These are phyloP conservation scores for Drosophila littoralis DNA, from an alignment of 1,140 invertebrate species.

Conservation along the genomic window DNA sequence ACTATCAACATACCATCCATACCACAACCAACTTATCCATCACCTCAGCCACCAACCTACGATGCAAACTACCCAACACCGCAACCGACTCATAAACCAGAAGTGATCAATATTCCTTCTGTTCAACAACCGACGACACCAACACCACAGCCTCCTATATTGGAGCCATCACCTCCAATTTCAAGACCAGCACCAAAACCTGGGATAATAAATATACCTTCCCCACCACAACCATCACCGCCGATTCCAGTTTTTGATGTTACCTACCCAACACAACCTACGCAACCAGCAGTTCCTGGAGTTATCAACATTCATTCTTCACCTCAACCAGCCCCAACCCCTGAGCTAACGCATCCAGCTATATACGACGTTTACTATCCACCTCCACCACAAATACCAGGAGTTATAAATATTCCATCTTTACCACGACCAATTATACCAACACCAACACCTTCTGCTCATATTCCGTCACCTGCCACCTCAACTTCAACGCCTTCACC, in stretches of 20 bases:
- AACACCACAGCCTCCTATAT: constrained; percentile 27
- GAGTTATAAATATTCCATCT: constrained; percentile 53
- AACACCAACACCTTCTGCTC: constrained; percentile 24
- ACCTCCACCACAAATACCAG: constrained; percentile 46
- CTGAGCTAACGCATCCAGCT: constrained; percentile 26
- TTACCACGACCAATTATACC: constrained; percentile 21
- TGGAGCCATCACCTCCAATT: constrained; percentile 7
- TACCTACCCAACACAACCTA: constrained; percentile 24
- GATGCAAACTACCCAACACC: constrained; percentile 19
- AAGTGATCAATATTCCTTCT: constrained; percentile 86
- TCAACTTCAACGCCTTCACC: not conserved
- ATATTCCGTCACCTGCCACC: constrained; percentile 4
- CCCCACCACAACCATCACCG: constrained; percentile 8
- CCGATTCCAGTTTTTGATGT: constrained; percentile 22
- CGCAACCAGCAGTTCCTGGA: constrained; percentile 22
- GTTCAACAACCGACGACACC: constrained; percentile 10
- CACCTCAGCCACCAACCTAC: constrained; percentile 29
- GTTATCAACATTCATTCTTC: constrained; percentile 31
- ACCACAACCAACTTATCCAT: constrained; percentile 33
- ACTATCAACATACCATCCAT: constrained; percentile 49
- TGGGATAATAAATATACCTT: constrained; percentile 48
- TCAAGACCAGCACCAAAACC: constrained; percentile 23
- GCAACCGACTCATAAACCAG: constrained; percentile 84
- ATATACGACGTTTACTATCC: constrained; percentile 55
- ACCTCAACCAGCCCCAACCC: constrained; percentile 12